Percentiles rank a stretch among this genome's conserved stretches.
These are phyloP conservation scores for Tor tambroides DNA, from an alignment of 2,113 vertebrate species.

Conservation along the genomic window DNA sequence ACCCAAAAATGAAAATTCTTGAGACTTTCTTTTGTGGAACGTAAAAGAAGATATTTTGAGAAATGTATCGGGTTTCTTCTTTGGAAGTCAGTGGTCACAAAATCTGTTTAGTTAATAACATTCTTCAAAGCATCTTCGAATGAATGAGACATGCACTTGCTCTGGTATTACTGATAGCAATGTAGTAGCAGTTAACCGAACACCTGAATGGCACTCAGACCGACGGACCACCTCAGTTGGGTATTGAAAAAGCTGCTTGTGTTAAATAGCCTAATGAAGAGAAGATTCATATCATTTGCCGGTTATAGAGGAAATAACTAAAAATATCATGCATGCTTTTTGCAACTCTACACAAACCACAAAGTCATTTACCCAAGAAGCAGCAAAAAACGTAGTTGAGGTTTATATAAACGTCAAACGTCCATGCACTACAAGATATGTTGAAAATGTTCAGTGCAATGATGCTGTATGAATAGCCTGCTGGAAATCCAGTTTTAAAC, in stretches of 20 bases:
- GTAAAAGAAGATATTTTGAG: background rate
- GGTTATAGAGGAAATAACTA: background rate
- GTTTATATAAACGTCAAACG: background rate
- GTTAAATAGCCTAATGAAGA: background rate
- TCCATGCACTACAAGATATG: background rate
- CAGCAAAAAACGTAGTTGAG: too few species aligned
- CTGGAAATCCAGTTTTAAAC: slow-evolving; percentile 7
- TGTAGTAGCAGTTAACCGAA: background rate
- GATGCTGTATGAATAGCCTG: background rate
- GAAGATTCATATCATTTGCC: background rate
- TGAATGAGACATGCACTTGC: background rate
- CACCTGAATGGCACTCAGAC: background rate
- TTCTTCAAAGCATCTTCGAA: background rate
- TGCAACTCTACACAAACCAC: background rate
- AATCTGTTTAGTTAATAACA: too few species aligned
- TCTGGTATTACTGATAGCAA: background rate
- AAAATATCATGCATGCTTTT: background rate
- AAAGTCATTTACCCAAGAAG: background rate
- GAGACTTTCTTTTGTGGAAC: background rate
- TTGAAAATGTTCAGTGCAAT: slow-evolving; percentile 14
- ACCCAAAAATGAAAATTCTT: too few species aligned
- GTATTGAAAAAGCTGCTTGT: background rate
- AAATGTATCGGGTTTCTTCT: too few species aligned
- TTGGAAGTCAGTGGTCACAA: too few species aligned
- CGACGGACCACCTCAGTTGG: background rate